Conservation (phyloP, 2,113 vertebrate species). For the Syngnathus typhle region DNA sequence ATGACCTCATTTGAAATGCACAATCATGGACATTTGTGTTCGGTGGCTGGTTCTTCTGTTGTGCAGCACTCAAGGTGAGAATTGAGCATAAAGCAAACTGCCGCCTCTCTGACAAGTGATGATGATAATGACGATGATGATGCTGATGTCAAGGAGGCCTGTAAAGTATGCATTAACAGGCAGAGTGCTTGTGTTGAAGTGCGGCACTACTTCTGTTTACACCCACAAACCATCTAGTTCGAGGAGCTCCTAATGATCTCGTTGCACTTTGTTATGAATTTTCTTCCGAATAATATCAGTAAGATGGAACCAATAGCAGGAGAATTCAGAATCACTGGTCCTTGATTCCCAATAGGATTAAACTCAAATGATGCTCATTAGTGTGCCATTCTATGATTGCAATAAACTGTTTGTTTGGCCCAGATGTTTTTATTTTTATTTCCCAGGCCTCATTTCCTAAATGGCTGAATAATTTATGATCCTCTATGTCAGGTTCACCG, state of each 20-base stretch:
- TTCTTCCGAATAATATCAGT: conserved; percentile 28
- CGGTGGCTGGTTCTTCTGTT: conserved; percentile 43
- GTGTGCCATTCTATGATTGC: conserved; percentile 30
- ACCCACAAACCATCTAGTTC: conserved; percentile 33
- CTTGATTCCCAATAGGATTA: conserved; percentile 24
- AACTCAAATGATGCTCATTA: conserved; percentile 34
- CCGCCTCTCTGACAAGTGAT: conserved; percentile 4
- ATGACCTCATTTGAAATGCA: conserved; percentile 24
- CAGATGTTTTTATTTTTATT: conserved; percentile 16
- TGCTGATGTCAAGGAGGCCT: conserved; percentile 2
- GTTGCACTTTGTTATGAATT: conserved; percentile 30
- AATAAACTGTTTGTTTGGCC: conserved; percentile 31
- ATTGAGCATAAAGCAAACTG: conserved; percentile 18
- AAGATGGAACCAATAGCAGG: conserved; percentile 23
- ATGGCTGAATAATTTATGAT: conserved; percentile 47
- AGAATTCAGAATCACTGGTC: conserved; percentile 29
- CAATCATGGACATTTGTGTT: conserved; percentile 42
- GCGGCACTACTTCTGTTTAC: conserved; percentile 16
- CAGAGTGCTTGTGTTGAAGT: conserved; percentile 3
- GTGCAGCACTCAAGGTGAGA: conserved; percentile 53
- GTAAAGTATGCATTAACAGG: conserved; percentile 16
- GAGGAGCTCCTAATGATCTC: conserved; percentile 26
- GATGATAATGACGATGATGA: background rate
- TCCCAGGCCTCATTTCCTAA: conserved; percentile 41
- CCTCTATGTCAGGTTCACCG: conserved; percentile 5